Evolutionary conservation across 1,140 invertebrate genomes (phyloP).

Genomic region (Globodera ellingtonae): DNA sequence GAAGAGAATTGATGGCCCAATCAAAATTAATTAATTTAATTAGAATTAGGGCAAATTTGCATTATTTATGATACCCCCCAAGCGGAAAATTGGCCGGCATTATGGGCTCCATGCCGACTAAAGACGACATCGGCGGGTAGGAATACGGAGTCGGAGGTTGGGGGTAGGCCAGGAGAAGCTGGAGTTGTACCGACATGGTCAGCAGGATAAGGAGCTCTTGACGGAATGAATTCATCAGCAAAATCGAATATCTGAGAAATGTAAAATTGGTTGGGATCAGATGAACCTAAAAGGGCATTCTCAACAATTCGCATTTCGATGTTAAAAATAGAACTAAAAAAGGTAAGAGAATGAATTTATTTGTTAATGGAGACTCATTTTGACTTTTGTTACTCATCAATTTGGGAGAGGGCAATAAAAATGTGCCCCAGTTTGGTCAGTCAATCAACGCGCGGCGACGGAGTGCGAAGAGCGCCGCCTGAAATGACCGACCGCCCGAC

Average conservation of each 20-base stretch:
- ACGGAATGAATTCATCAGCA: neutral
- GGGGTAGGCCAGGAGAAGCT: neutral
- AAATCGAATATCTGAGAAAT: neutral
- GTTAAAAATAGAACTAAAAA: neutral
- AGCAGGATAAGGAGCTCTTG: neutral
- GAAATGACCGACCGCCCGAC: neutral
- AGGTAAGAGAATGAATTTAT: neutral
- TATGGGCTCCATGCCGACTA: constrained; percentile 3
- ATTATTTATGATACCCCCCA: neutral
- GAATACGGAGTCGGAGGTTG: neutral
- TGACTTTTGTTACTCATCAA: neutral
- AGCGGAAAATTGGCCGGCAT: neutral
- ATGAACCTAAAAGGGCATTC: no score
- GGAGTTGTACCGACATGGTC: neutral
- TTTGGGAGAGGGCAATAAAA: neutral
- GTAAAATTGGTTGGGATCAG: no score
- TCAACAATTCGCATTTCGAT: no score
- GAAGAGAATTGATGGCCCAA: neutral
- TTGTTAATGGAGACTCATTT: neutral
- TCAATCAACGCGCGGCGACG: neutral
- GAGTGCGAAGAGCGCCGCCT: no score
- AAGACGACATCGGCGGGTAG: neutral
- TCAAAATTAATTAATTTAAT: neutral
- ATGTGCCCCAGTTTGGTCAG: neutral
- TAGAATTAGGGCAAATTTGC: neutral